Base-by-base conservation (phyloP, 2,797 vertebrate genomes). In the Dryobates pubescens region DNA sequence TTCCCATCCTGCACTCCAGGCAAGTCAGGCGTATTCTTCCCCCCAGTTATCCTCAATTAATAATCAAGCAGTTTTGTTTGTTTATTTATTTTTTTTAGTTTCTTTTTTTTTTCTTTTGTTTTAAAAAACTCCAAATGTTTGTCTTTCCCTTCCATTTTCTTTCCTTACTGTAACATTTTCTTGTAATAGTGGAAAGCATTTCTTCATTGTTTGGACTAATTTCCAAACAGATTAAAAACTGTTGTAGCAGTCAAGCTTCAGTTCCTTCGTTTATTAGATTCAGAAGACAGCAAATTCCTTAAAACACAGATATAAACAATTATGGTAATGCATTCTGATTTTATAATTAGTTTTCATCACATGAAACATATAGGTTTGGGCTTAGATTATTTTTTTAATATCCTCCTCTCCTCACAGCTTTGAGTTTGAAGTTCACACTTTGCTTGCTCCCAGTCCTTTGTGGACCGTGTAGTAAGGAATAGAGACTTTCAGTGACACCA, bases 281-380 rank as follows among this genome's bases (percentile, higher is more conserved):
- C 97, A 97, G 96, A 98, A 98, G 97, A 98, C 96, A 97, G 97
- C 92, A 97, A 97, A 96, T 97, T 98, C 96, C 97, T 98, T 98
- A 97, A 97, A 97, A 97, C 91, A 97, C 89, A 97, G 96, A 96
- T 97, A 97, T 97, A 97, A 98, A 97, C 97, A 98, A 96, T 97
- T 97, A 97, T 96, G 96, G 95, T 96, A 97, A 97, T 97, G 96
- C 80, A 93, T 95, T 96, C 96, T 96, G 94, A 97, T 97, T 98
- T 97, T 97, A 96, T 97, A 97, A 97, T 97, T 97, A 97, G 97
- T 96, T 97, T 97, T 97, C 94, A 96, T 96, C 88, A 82, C 82
- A 80, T 83, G 54, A 97, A 97, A 80, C 29, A 17, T 88, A 47
- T 45, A 91, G 89, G 69, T 90, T 92, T 67, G 82, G 38, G 71